phyloP scores from a whole-genome alignment of 2,888 invertebrate genomes.

The Oligia fasciuncula region DNA sequence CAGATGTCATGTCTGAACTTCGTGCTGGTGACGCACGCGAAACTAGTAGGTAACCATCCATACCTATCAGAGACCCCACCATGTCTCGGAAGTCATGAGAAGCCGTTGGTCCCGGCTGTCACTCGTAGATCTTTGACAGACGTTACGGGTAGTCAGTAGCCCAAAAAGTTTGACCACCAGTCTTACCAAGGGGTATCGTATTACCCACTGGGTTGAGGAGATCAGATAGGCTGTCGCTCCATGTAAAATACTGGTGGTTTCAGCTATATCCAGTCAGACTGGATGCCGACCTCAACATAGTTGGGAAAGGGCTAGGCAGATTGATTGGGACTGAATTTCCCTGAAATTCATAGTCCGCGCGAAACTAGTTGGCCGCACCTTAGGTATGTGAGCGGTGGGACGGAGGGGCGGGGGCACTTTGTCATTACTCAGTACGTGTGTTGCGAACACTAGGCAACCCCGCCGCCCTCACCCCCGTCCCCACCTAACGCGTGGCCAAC shows the following conservation, averaged over 20 bases:
- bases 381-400: no score
- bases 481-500: no score
- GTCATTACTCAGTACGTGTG: no score
- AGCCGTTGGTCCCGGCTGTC: not conserved
- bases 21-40: conserved; percentile 46
- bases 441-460: no score
- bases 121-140: not conserved
- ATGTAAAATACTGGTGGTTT: not conserved
- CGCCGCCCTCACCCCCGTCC: no score
- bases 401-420: no score
- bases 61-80: not conserved
- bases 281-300: not conserved
- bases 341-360: no score
- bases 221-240: not conserved
- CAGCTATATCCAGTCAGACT: not conserved
- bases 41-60: conserved; percentile 1
- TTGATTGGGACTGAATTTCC: not conserved
- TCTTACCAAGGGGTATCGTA: not conserved
- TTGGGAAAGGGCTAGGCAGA: not conserved
- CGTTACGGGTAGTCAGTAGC: not conserved
- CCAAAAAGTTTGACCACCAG: not conserved
- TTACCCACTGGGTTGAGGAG: not conserved
- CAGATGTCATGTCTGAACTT: conserved; percentile 58
- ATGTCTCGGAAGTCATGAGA: not conserved
- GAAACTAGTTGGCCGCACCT: no score